Evolutionary conservation across 2,888 invertebrate genomes (phyloP), one percentile per base, ranked within the genome.

Genomic region (Scelioninae gen. 1): DNA sequence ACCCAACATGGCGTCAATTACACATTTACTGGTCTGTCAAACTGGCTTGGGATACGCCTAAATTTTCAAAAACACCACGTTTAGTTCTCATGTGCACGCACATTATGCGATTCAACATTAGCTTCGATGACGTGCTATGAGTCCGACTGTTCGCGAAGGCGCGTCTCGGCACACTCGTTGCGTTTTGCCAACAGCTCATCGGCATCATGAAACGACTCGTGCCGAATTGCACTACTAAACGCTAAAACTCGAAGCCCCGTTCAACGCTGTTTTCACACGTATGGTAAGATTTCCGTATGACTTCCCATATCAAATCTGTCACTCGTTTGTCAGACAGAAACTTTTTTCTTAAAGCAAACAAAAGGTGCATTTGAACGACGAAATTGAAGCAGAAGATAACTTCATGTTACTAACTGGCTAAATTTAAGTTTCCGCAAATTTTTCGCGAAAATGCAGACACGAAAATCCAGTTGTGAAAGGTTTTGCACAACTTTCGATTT

Each of bases 1-100:
- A 53, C 87, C 75, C 85, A 90, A 90, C 82, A 90, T 90, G 89
- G 90, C 90, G 88, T 86, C 87, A 66, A 84, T 88, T 86, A 86
- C 84, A 87, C 88, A 86, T 87, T 88, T 82, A 84, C 72, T 75
- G 49, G 72, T 74, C 88, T 90, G 90, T 89, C 89, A 90, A 88
- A 87, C 84, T 82, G 83, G 86, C 85, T 87, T 88, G 88, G 90
- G 89, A 88, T 88, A 89, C 88, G 89, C 89, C 89, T 89, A 88
- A 88, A 86, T 72, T 72, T 23, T 15, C 49, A 79, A 72, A 58
- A 71, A 38, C 34, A 45, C 15, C n/a, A 43, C 32, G n/a, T 10
- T 8, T n/a, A 8, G 49, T 49, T 85, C 77, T 85, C 66, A 32
- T 38, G 45, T 60, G 23, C 11, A n/a, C 23, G 40, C 11, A 16